Conservation (phyloP, 2,888 invertebrate genomes). For the Portevinia maculata region DNA sequence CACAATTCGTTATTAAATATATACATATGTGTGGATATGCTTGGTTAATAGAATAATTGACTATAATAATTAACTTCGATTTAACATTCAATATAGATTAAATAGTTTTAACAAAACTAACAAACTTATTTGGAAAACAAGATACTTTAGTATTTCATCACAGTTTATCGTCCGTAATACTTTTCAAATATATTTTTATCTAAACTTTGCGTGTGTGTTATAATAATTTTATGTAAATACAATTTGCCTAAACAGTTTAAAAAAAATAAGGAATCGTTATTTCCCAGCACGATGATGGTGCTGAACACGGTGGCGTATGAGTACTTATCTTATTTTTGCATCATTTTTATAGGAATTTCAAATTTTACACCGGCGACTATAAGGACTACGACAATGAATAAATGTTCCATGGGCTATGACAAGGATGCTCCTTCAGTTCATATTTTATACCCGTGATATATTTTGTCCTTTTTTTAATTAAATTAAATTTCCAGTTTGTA, state of each 20-base stretch:
- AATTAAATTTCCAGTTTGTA: slow-evolving; percentile 52
- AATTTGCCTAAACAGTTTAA: slow-evolving; percentile 58
- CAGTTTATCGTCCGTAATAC: slow-evolving; percentile 37
- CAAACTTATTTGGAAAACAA: slow-evolving; percentile 21
- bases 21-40: slow-evolving; percentile 18
- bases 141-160: slow-evolving; percentile 44
- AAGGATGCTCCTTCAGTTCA: slow-evolving; percentile 38
- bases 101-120: slow-evolving; percentile 19
- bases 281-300: slow-evolving; percentile 11
- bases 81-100: slow-evolving; percentile 59
- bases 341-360: slow-evolving; percentile 39
- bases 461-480: slow-evolving; percentile 11
- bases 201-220: slow-evolving; percentile 26
- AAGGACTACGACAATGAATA: slow-evolving; percentile 1
- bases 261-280: slow-evolving; percentile 19
- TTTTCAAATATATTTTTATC: slow-evolving; percentile 50
- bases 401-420: too few relatives aligned
- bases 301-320: slow-evolving; percentile 64
- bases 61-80: slow-evolving; percentile 60
- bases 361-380: slow-evolving; percentile 2
- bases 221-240: slow-evolving; percentile 54
- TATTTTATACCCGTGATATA: slow-evolving; percentile 45
- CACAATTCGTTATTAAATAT: slow-evolving; percentile 47
- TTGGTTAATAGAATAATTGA: slow-evolving; percentile 64
- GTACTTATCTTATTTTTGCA: slow-evolving; percentile 37